These are phyloP conservation scores for Onychorhynchus coronatus DNA, from an alignment of 2,113 vertebrate species.

Conservation along the genomic window DNA sequence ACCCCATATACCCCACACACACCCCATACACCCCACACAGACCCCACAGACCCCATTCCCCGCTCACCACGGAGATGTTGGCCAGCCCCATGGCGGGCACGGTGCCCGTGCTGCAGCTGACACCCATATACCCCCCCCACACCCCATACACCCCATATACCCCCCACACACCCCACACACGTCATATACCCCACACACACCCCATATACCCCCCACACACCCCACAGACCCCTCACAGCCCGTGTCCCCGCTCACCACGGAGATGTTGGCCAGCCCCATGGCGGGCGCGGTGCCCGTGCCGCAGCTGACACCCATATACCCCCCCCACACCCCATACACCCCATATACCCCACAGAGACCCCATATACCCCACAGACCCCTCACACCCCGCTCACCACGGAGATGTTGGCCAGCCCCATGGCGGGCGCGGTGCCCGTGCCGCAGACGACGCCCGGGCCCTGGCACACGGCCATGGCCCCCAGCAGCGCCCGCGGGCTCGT, in stretches of 20 bases:
- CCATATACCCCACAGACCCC: no score
- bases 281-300: conserved; percentile 61
- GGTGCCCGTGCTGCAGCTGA: conserved; percentile 65
- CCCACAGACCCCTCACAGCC: no score
- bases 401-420: conserved; percentile 89
- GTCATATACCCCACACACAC: no score
- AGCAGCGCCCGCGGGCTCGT: conserved; percentile 77
- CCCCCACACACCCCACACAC: no score
- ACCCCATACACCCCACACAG: no score
- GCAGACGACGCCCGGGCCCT: conserved; percentile 30
- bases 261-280: conserved; percentile 89
- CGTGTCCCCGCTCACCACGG: conserved; percentile 85
- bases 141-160: no score
- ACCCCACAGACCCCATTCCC: no score
- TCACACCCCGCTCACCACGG: conserved; percentile 85
- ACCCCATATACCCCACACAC: no score
- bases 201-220: no score
- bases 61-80: conserved; percentile 95
- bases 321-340: no score
- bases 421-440: conserved; percentile 61
- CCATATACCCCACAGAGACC: no score
- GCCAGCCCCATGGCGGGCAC: conserved; percentile 85
- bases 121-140: no score
- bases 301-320: conserved; percentile 59
- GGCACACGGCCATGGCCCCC: conserved; percentile 63